phyloP scores from a whole-genome alignment of 2,797 vertebrate genomes.

The Paratrypauchen microcephalus region DNA sequence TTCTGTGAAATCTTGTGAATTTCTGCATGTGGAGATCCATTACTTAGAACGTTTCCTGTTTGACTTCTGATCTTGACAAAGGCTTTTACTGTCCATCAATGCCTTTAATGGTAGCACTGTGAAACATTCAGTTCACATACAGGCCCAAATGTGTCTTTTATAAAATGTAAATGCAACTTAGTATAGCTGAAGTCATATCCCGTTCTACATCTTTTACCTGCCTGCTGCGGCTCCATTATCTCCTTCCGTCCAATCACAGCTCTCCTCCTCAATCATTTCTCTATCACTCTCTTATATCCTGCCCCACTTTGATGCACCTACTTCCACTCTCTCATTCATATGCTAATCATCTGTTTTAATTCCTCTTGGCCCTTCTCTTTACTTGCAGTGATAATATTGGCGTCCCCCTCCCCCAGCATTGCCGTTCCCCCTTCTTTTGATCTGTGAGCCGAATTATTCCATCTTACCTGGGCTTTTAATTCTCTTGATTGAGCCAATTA shows the following conservation, averaged over 20 bases:
- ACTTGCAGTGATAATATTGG: constrained; percentile 50
- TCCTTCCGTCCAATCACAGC: constrained; percentile 15
- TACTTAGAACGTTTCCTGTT: background rate
- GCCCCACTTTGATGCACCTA: constrained; percentile 34
- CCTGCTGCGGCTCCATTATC: constrained; percentile 15
- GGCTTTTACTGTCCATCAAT: background rate
- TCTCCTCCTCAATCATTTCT: constrained; percentile 22
- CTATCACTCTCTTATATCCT: constrained; percentile 26
- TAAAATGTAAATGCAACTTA: background rate
- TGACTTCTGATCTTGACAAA: background rate
- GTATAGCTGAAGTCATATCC: background rate
- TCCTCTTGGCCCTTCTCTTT: constrained; percentile 39
- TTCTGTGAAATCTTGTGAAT: no score
- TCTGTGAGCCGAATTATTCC: constrained; percentile 71
- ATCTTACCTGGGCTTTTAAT: constrained; percentile 73
- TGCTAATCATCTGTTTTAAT: constrained; percentile 57
- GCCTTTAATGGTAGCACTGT: background rate
- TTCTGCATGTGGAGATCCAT: background rate
- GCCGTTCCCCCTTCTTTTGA: constrained; percentile 53
- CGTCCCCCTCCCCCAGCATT: constrained; percentile 38
- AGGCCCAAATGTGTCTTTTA: background rate
- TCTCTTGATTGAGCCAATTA: constrained; percentile 78
- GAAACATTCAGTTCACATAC: background rate
- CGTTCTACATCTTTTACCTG: constrained; percentile 18
- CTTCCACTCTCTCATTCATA: constrained; percentile 47